Evolutionary conservation across 2,113 vertebrate genomes (phyloP), one percentile per base, ranked within the genome.

Genomic region (Otocyon megalotis): DNA sequence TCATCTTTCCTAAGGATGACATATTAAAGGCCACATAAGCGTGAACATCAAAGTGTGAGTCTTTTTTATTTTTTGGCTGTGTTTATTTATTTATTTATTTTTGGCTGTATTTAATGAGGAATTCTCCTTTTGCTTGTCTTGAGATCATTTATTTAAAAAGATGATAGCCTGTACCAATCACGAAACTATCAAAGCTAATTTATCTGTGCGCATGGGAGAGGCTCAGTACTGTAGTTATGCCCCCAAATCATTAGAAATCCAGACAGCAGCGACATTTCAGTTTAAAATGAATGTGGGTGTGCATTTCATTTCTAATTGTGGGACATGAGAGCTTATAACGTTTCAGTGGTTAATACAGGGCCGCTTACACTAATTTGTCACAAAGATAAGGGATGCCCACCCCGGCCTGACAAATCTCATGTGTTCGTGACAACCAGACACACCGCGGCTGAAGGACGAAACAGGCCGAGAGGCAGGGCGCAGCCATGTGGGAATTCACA

Each of bases 351-450:
- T 94, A 22, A 43, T 50, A 71, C 63, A 50, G n/a, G 83, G 60
- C 24, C 69, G n/a, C 19, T 96, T 94, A 67, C 22, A 60, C 56
- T 91, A 91, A 91, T 35, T 77, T 65, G 43, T 96, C 90, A 83
- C n/a, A 48, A 93, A 90, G 74, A 87, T 58, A 80, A 97, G 58
- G 60, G 65, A 94, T 77, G 26, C 35, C 87, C 67, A 58, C 5
- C 80, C 53, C 32, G 65, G 53, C 71, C 81, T 92, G 56, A 83
- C 53, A 81, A 96, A 92, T 14, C 10, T 60, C 43, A n/a, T 72
- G 90, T 96, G 90, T 96, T 96, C 87, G 67, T 90, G 69, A 89
- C 58, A 92, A 93, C 67, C 74, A 76, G 69, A 43, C 0, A 93
- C 19, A 58, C 2, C 93, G 80, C 43, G 94, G 95, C 86, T 87